Evolutionary conservation across 2,888 invertebrate species (phyloP).

Genomic region (Pyrgus malvae): DNA sequence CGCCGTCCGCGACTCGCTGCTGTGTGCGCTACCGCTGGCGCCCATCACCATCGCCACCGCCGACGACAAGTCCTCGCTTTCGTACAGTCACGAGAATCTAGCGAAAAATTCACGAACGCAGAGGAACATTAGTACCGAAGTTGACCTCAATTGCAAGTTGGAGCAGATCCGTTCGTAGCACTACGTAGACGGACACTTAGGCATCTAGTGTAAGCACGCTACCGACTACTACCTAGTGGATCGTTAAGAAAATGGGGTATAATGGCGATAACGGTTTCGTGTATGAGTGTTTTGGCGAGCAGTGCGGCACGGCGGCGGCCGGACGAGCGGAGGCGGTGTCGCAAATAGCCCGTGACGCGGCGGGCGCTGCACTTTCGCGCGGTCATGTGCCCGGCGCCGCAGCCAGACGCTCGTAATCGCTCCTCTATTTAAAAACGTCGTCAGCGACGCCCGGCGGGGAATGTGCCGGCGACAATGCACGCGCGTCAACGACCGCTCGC

Average conservation of each 20-base stretch:
- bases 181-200: too few relatives aligned
- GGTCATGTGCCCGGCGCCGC: conserved; percentile 75
- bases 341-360: conserved; percentile 79
- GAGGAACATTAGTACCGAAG: neutral
- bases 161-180: neutral
- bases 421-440: conserved; percentile 79
- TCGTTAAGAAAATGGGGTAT: neutral
- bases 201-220: neutral
- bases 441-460: conserved; percentile 70
- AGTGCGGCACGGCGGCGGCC: conserved; percentile 26
- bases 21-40: conserved; percentile 30
- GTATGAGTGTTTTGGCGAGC: too few relatives aligned
- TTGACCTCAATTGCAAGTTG: neutral
- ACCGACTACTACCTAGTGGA: neutral
- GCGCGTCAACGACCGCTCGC: conserved; percentile 78
- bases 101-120: neutral
- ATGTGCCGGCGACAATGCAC: conserved; percentile 73
- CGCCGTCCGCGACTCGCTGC: conserved; percentile 38
- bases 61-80: neutral
- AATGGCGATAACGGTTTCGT: neutral
- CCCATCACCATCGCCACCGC: conserved; percentile 30
- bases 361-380: conserved; percentile 79
- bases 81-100: neutral
- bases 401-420: conserved; percentile 76
- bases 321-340: conserved; percentile 44